Conservation (phyloP, 37 sponge, comb jelly and placozoan species). For the Aplysina aerophoba region DNA sequence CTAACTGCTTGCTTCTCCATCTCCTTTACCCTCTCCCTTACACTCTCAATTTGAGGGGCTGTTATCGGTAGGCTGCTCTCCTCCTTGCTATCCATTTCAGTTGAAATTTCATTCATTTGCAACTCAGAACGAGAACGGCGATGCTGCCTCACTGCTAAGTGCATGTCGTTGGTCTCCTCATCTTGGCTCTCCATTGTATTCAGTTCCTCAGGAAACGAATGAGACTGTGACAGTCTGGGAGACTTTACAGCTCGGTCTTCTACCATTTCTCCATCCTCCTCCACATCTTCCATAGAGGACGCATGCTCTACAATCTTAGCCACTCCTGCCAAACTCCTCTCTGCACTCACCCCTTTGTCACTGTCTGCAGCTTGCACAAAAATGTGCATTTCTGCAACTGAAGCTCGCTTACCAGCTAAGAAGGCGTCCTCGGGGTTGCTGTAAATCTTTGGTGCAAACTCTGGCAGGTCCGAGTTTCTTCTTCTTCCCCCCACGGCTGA, state of each 20-base stretch:
- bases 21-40: constrained; percentile 70
- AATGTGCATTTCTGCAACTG: constrained; percentile 4
- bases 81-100: constrained; percentile 60
- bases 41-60: constrained; percentile 65
- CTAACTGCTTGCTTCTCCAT: constrained; percentile 49
- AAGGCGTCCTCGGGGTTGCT: constrained; percentile 4
- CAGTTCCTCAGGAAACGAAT: constrained; percentile 26
- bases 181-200: neutral
- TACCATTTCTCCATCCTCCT: neutral
- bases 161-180: neutral
- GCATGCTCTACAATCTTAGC: neutral
- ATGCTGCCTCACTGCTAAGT: neutral
- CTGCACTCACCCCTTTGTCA: neutral
- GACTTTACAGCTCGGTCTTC: neutral
- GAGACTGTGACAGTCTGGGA: constrained; percentile 7
- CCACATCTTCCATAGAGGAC: neutral
- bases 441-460: no score
- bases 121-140: constrained; percentile 25
- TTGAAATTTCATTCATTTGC: constrained; percentile 42
- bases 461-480: neutral
- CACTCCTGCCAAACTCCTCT: neutral
- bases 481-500: neutral
- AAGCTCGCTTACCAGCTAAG: constrained; percentile 25
- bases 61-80: constrained; percentile 30
- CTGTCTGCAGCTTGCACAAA: neutral